A percentile compares a stretch with the other conserved stretches of the same genome.
Evolutionary conservation across 2,113 vertebrate species (phyloP).

Genomic region (Actenoides hombroni): DNA sequence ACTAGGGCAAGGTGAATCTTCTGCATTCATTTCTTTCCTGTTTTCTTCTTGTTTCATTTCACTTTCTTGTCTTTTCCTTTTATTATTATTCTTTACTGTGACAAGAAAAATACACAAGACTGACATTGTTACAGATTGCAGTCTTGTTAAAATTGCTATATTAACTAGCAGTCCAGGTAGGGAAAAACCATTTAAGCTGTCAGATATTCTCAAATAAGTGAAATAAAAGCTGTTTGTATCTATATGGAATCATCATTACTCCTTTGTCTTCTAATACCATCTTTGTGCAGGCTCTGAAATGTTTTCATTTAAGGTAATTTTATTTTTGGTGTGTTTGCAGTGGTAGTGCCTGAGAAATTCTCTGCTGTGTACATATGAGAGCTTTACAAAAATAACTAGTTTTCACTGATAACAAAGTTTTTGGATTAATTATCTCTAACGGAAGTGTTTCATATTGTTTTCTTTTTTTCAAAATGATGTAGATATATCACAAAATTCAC

Average conservation of each 20-base stretch:
- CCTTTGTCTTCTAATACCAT: background rate
- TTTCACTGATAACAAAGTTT: background rate
- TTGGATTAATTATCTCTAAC: background rate
- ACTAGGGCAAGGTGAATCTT: background rate
- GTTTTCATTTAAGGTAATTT: slow-evolving; percentile 46
- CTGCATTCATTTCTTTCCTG: background rate
- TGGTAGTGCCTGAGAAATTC: background rate
- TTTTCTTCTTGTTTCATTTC: slow-evolving; percentile 25
- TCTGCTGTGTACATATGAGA: background rate
- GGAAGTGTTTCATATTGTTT: background rate
- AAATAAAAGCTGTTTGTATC: slow-evolving; percentile 59
- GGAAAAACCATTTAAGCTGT: slow-evolving; percentile 57
- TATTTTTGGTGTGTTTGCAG: background rate
- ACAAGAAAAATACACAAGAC: slow-evolving; percentile 41
- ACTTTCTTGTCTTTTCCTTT: slow-evolving; percentile 14
- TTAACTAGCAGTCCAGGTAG: slow-evolving; percentile 46
- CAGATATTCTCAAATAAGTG: slow-evolving; percentile 47
- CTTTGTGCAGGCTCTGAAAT: slow-evolving; percentile 6
- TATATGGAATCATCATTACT: slow-evolving; percentile 35
- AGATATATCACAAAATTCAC: background rate
- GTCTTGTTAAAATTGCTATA: slow-evolving; percentile 44
- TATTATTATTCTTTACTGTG: slow-evolving; percentile 23
- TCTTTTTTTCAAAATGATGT: background rate
- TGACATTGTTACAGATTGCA: slow-evolving; percentile 43
- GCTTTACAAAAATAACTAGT: background rate